These are phyloP conservation scores for Trachymyrmex cornetzi DNA, from an alignment of 1,140 invertebrate species.

Conservation along the genomic window DNA sequence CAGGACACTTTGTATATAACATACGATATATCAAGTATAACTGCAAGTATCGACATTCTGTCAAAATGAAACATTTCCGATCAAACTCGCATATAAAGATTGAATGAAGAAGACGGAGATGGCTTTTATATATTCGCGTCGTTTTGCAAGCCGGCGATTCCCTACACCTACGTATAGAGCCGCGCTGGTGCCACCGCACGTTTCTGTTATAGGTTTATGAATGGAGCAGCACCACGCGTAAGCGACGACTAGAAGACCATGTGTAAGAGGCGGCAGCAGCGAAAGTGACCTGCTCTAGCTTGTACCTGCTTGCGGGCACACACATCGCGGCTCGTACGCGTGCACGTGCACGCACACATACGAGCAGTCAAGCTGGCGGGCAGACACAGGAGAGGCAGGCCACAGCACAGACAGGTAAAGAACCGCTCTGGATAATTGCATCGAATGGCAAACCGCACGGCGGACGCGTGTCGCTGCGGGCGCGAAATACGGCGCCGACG, in stretches of 20 bases:
- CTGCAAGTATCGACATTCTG: background rate
- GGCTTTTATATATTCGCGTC: constrained; percentile 35
- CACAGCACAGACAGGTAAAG: constrained; percentile 13
- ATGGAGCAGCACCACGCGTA: constrained; percentile 82
- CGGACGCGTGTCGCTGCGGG: constrained; percentile 33
- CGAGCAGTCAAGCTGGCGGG: background rate
- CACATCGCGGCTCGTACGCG: background rate
- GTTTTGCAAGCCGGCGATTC: constrained; percentile 16
- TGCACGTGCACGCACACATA: background rate
- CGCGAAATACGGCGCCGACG: constrained; percentile 58
- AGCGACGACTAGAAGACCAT: constrained; percentile 82
- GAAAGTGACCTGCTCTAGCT: constrained; percentile 83
- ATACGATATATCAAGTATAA: background rate
- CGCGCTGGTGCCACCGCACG: constrained; percentile 52
- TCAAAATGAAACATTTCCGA: background rate
- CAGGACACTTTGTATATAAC: background rate
- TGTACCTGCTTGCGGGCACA: constrained; percentile 66
- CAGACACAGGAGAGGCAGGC: background rate
- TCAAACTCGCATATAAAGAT: constrained; percentile 4
- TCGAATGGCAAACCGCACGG: constrained; percentile 52
- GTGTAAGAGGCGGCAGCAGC: constrained; percentile 78
- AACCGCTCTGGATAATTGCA: constrained; percentile 67
- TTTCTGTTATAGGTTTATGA: constrained; percentile 80
- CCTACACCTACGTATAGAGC: constrained; percentile 52
- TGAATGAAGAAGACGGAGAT: background rate